A percentile compares a stretch with the other conserved stretches of the same genome.
These are phyloP conservation scores for Vultur gryphus DNA, from an alignment of 2,797 vertebrate genomes.

Conservation along the genomic window DNA sequence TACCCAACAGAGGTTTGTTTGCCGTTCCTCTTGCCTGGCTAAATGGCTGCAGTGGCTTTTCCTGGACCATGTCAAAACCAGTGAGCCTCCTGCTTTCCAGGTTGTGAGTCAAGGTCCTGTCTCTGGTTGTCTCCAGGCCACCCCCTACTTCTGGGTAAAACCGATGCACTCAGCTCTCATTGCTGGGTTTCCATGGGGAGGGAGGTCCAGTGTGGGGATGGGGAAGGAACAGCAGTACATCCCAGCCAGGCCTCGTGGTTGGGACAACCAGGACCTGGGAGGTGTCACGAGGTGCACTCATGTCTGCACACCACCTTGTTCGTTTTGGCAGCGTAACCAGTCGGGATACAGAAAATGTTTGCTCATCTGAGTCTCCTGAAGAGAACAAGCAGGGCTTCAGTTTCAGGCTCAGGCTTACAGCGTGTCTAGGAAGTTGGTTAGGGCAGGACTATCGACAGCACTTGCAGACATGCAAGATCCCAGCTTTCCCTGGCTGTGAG, in stretches of 20 bases:
- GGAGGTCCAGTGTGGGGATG: neutral
- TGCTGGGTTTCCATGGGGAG: neutral
- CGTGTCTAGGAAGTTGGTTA: neutral
- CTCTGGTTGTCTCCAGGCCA: neutral
- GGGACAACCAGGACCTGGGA: neutral
- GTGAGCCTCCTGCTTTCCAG: neutral
- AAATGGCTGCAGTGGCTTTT: neutral
- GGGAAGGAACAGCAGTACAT: neutral
- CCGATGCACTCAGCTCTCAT: rapidly evolving
- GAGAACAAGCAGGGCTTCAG: neutral
- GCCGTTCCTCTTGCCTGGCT: neutral
- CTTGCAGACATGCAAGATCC: neutral
- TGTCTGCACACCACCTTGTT: neutral
- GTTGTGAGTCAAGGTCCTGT: neutral
- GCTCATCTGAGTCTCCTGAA: neutral
- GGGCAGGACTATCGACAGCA: neutral
- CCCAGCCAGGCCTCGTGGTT: rapidly evolving
- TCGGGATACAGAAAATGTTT: neutral
- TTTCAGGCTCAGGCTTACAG: neutral
- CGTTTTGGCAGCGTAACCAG: neutral
- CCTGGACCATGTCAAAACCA: neutral
- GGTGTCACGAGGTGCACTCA: neutral
- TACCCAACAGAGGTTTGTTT: neutral
- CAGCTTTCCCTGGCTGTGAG: neutral
- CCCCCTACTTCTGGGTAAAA: neutral